Base-by-base conservation (phyloP, 2,113 vertebrate species). In the Leptodactylus fuscus region DNA sequence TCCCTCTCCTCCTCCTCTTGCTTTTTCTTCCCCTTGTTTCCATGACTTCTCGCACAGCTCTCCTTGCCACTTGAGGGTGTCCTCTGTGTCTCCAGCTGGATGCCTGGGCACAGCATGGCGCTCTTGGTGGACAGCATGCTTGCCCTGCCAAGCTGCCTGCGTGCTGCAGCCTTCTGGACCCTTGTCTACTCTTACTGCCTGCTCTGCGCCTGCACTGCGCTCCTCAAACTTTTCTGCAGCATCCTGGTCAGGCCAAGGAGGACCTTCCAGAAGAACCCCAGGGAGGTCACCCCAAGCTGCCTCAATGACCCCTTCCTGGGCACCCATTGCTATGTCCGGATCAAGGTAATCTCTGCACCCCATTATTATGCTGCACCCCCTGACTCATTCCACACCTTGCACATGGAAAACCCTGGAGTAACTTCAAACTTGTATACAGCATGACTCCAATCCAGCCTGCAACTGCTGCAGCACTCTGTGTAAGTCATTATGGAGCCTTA, bases 261-360 rank as follows among this genome's bases (percentile, higher is more conserved):
- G 81, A 97, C 96, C 92, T 97, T 98, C 90, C 95, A 93, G 84
- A 94, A 96, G 94, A 88, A n/a, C 78, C 87, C 93, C 67, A 94
- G 97, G 48, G 96, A 97, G 70, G 94, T 92, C 67, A 95, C 97
- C 3, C 97, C 97, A 3, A 94, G 95, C 55, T 98, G 97, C 89
- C 90, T 99, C 88, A 95, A 92, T 91, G 97, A 98, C 95, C 96
- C 96, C 91, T 97, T 96, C 88, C 91, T 97, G 94, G 97, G 97
- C 80, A 98, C 97, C 69, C 97, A 99, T 94, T 99, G 97, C 92
- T 99, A 98, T 91, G 96, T 99, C 83, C 87, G 96, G 83, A 96
- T 97, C 91, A 99, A 99, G 97, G 97, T 96, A 91, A 94, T 15
- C 5, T 24, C 22, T 62, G 44, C 7, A 58, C 48, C 51, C n/a